Evolutionary conservation across 1,140 invertebrate species (phyloP).

Genomic region (Cylas formicarius): DNA sequence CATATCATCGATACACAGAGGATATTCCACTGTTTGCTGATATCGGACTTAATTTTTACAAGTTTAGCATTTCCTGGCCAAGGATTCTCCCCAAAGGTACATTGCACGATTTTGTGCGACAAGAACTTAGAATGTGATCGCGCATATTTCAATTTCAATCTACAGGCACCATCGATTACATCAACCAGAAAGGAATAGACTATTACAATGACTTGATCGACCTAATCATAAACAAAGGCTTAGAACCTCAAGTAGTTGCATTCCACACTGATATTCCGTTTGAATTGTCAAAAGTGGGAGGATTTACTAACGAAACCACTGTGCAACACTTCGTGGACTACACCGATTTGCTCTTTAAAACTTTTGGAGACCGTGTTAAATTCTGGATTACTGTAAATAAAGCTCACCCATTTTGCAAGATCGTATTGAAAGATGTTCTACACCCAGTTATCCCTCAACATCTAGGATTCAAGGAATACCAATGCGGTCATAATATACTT

Average conservation of each 20-base stretch:
- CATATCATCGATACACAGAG: slow-evolving; percentile 50
- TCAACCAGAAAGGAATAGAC: neutral
- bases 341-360: neutral
- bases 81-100: slow-evolving; percentile 28
- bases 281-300: neutral
- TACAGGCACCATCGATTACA: neutral
- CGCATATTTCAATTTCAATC: too few relatives aligned
- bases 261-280: neutral
- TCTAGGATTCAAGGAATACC: neutral
- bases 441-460: neutral
- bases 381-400: too few relatives aligned
- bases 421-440: neutral
- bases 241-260: neutral
- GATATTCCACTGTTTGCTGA: slow-evolving; percentile 45
- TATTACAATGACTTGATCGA: too few relatives aligned
- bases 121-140: too few relatives aligned
- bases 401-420: neutral
- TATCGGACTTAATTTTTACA: slow-evolving; percentile 43
- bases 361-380: slow-evolving; percentile 1
- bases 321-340: neutral
- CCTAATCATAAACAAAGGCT: neutral
- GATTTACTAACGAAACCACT: neutral
- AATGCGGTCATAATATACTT: neutral
- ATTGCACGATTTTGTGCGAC: too few relatives aligned
- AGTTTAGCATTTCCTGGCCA: slow-evolving; percentile 55